Evolutionary conservation across 2,113 vertebrate species (phyloP).

Genomic region (Brienomyrus brachyistius): DNA sequence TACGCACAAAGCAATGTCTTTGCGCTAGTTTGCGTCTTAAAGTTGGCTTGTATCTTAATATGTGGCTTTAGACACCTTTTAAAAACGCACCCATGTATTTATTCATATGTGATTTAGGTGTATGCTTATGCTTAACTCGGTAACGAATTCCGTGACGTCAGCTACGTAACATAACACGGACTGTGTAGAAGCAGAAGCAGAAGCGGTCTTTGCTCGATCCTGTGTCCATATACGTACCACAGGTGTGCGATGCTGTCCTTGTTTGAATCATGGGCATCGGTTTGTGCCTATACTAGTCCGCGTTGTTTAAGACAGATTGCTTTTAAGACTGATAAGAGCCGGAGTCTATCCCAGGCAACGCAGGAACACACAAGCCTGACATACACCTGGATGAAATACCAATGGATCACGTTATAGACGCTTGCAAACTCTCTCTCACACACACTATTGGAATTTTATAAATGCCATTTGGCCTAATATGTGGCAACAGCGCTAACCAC

Average conservation of each 20-base stretch:
- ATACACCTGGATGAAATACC: neutral
- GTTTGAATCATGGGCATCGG: neutral
- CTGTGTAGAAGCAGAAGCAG: neutral
- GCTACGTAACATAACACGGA: neutral
- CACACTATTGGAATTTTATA: neutral
- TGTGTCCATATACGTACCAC: neutral
- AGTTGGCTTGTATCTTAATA: neutral
- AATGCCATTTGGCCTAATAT: neutral
- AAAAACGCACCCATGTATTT: neutral
- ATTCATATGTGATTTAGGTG: neutral
- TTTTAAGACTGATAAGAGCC: neutral
- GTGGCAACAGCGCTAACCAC: neutral
- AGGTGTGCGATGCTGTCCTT: neutral
- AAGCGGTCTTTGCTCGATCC: neutral
- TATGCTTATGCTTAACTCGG: neutral
- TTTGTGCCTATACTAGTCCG: neutral
- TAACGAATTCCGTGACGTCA: neutral
- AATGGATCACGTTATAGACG: neutral
- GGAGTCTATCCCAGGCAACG: neutral
- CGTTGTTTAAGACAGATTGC: neutral
- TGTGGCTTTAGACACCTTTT: neutral
- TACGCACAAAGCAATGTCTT: neutral
- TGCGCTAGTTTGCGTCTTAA: neutral
- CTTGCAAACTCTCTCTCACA: neutral
- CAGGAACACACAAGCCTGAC: neutral